Evolutionary conservation across 2,888 invertebrate genomes (phyloP).

Genomic region (Oxyteleia sp.): DNA sequence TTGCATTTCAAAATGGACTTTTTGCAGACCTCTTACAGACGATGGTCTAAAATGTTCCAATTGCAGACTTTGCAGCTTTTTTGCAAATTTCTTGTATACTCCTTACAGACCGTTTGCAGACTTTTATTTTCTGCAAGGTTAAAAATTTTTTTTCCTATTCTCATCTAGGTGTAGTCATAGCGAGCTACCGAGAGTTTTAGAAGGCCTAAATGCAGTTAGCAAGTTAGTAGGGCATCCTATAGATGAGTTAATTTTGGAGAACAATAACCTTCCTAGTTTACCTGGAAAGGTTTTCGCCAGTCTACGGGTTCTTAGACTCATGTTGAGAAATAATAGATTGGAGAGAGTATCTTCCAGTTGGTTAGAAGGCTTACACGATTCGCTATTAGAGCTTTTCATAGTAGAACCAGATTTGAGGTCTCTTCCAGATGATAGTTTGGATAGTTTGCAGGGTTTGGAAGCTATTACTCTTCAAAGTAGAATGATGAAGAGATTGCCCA

Average conservation of each 20-base stretch:
- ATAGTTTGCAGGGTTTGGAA: slow-evolving; percentile 92
- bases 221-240: slow-evolving; percentile 91
- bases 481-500: slow-evolving; percentile 92
- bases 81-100: too few species aligned
- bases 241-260: slow-evolving; percentile 95
- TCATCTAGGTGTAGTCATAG: slow-evolving; percentile 95
- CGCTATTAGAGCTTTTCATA: slow-evolving; percentile 93
- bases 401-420: slow-evolving; percentile 94
- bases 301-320: slow-evolving; percentile 92
- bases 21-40: too few species aligned
- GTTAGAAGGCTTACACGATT: slow-evolving; percentile 93
- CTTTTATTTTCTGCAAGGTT: too few species aligned
- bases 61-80: too few species aligned
- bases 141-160: neutral
- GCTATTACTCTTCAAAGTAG: slow-evolving; percentile 95
- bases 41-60: too few species aligned
- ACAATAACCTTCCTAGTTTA: slow-evolving; percentile 94
- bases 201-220: slow-evolving; percentile 92
- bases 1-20: too few species aligned
- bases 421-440: slow-evolving; percentile 93
- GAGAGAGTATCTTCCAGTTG: slow-evolving; percentile 94
- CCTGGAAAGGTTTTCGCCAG: slow-evolving; percentile 94
- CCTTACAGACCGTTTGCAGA: too few species aligned
- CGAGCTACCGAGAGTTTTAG: slow-evolving; percentile 93
- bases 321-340: slow-evolving; percentile 94